Evolutionary conservation across 1,140 invertebrate species (phyloP).

Genomic region (Scaptomyza pallida): DNA sequence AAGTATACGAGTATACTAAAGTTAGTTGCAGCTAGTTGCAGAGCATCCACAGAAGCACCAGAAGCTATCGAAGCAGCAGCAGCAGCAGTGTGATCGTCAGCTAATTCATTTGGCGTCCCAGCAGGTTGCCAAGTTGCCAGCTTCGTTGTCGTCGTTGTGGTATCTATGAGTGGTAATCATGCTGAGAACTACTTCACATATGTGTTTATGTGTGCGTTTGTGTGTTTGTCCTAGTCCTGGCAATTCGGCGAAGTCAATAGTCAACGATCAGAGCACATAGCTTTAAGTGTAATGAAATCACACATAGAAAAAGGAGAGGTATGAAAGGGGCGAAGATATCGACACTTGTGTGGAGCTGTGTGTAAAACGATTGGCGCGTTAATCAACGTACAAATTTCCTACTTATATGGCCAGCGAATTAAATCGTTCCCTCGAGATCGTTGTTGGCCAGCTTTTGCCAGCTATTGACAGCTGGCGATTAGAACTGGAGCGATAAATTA

Average conservation of each 20-base stretch:
- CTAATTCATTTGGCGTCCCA: slow-evolving; percentile 77
- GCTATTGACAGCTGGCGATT: slow-evolving; percentile 74
- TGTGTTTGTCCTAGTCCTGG: slow-evolving; percentile 49
- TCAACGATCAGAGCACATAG: slow-evolving; percentile 39
- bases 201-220: slow-evolving; percentile 1
- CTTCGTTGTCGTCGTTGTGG: slow-evolving; percentile 28
- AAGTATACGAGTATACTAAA: too few relatives aligned
- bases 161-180: slow-evolving; percentile 78
- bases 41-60: slow-evolving; percentile 25
- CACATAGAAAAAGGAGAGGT: slow-evolving; percentile 48
- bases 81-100: slow-evolving; percentile 40
- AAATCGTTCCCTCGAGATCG: slow-evolving; percentile 79
- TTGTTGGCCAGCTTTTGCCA: slow-evolving; percentile 19
- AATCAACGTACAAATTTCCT: slow-evolving; percentile 81
- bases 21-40: background rate
- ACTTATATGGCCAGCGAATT: slow-evolving; percentile 80
- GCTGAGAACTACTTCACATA: slow-evolving; percentile 64
- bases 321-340: slow-evolving; percentile 38
- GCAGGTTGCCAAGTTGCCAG: slow-evolving; percentile 57
- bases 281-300: slow-evolving; percentile 77
- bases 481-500: slow-evolving; percentile 82
- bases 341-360: slow-evolving; percentile 68
- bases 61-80: slow-evolving; percentile 19
- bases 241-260: slow-evolving; percentile 49
- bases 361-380: slow-evolving; percentile 82